Evolutionary conservation across 2,888 invertebrate species (phyloP), one percentile per base, ranked within the genome.

Genomic region (Orthonychiurus folsomi): DNA sequence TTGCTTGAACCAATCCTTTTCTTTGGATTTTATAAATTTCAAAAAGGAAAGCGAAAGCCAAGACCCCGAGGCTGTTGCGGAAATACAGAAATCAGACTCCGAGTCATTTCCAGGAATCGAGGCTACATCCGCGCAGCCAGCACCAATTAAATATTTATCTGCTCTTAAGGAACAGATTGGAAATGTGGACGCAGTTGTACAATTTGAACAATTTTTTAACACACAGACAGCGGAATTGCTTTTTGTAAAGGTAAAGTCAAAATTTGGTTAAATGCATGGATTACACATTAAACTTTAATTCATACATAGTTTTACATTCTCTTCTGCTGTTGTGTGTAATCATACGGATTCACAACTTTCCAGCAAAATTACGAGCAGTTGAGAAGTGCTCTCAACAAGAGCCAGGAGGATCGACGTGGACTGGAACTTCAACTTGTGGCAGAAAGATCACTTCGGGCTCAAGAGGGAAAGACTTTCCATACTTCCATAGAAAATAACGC

Each of bases 361-460:
- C 26, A 56, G 56, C 12, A 56, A 26, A 9, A 21, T 5, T 56
- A 12, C 24, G 56, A 56, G n/a, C 15, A 56, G 9, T 21, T 56
- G 12, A 15, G 56, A 25, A 25, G 5, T 15, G 56, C 56, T 3
- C 56, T 56, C 5, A 56, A n/a, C 24, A 56, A 56, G 27, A 20
- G 26, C 26, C 56, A 56, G 23, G 24, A 25, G 25, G 56, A 24
- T 9, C 3, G 24, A 15, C 56, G 56, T 15, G 9, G 3, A 3
- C 24, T 56, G 56, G 56, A 56, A 25, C 56, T 56, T 15, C 24
- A 25, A 25, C 56, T 56, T 9, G 56, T 56, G 15, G 56, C 56
- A 24, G 56, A 56, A n/a, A 24, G n/a, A 26, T 3, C 56, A 15
- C 27, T 56, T 15, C 56, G 56, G 3, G 24, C 12, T 21, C 56